phyloP scores from a whole-genome alignment of 1,140 invertebrate species.

The Antheraea pernyi region DNA sequence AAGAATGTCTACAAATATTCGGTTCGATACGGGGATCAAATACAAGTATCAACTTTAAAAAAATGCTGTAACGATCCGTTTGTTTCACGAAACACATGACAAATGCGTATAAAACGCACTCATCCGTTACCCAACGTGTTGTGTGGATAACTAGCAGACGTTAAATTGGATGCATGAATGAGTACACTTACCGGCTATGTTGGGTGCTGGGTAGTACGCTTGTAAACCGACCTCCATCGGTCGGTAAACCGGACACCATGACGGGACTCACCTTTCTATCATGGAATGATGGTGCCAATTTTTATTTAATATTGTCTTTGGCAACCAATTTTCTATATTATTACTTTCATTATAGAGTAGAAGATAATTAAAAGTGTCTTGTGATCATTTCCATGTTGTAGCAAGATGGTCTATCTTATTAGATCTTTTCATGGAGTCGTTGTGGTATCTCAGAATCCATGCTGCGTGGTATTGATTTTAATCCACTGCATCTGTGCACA shows the following conservation, averaged over 20 bases:
- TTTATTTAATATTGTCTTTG: too few relatives aligned
- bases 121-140: not conserved
- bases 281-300: not conserved
- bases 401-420: too few relatives aligned
- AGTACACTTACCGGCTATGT: slow-evolving; percentile 13
- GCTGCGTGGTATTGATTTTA: too few relatives aligned
- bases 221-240: too few relatives aligned
- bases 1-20: not conserved
- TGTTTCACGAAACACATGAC: not conserved
- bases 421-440: too few relatives aligned
- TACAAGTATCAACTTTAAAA: not conserved
- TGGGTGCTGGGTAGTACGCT: too few relatives aligned
- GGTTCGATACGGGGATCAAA: not conserved
- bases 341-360: too few relatives aligned
- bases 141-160: not conserved
- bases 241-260: not conserved
- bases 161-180: slow-evolving; percentile 18
- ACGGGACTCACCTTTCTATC: not conserved
- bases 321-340: too few relatives aligned
- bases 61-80: not conserved
- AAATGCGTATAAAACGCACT: not conserved
- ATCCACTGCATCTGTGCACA: too few relatives aligned
- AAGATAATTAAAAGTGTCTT: too few relatives aligned
- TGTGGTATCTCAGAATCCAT: too few relatives aligned
- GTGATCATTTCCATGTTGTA: too few relatives aligned